Conservation (phyloP, 2,888 invertebrate genomes). For the Eilema griseolum region DNA sequence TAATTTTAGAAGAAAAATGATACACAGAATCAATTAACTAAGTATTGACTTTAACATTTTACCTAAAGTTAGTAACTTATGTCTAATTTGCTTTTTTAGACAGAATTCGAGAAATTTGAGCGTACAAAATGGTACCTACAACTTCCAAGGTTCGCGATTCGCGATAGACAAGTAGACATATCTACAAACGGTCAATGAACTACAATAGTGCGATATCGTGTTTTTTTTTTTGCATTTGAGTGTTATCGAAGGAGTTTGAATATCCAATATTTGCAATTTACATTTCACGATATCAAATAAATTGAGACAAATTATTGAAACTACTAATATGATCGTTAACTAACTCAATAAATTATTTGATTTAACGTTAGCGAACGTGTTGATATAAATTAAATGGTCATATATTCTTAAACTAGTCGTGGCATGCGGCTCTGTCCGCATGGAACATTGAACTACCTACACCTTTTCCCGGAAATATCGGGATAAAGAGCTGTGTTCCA, state of each 20-base stretch:
- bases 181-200: neutral
- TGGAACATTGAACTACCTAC: neutral
- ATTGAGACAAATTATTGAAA: neutral
- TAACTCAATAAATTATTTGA: neutral
- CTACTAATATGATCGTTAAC: neutral
- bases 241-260: constrained; percentile 1
- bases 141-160: neutral
- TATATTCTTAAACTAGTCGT: neutral
- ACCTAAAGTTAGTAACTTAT: neutral
- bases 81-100: no score
- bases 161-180: neutral
- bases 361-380: neutral
- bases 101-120: neutral
- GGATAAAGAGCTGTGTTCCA: neutral
- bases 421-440: neutral
- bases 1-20: no score
- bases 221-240: neutral
- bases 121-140: no score
- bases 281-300: constrained; percentile 1
- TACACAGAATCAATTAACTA: no score
- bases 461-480: neutral
- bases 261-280: neutral
- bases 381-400: neutral
- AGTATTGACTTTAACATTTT: no score
- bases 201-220: neutral